Evolutionary conservation across 2,888 invertebrate genomes (phyloP), one percentile per base, ranked within the genome.

Genomic region (Luperina nickerlii): DNA sequence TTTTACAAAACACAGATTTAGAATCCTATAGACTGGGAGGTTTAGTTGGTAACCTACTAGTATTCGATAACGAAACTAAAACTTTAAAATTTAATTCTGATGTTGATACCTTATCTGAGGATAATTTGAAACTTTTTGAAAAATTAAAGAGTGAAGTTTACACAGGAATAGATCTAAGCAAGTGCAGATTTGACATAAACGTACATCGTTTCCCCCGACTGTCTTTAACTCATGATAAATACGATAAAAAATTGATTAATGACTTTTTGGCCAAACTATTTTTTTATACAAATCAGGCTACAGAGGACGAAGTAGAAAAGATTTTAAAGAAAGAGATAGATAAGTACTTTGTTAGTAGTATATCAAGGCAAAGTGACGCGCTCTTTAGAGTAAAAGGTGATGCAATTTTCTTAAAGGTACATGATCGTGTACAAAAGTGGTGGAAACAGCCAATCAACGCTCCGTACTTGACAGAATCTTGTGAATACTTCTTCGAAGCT

Each of bases 201-300:
- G 66, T 79, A 38, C 62, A 75, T 74, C 38, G 57, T 0, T 88
- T 89, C 51, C 87, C 88, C 0, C 82, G 78, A 65, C 69, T 88
- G n/a, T 69, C 73, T 42, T 70, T 88, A 48, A 60, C 78, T 72
- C 66, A 79, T 42, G 69, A 75, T 0, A 67, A 79, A 15, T 51
- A 78, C 11, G 88, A 88, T n/a, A 68, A 57, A 63, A 70, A 66
- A 4, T 67, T 86, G 27, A 79, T 88, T 18, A 38, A 42, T 9
- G 66, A 74, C 2, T 87, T 87, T 75, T 74, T 88, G 11, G 18
- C 5, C 13, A 78, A 86, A 42, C 79, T 90, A 24, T 68, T 67
- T 27, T 87, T 90, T 81, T 89, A 85, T 67, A 89, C 90, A 9
- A 88, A 90, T 82, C 90, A 90, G 82, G 87, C 86, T 2, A 84